Evolutionary conservation across 2,888 invertebrate genomes (phyloP), one percentile per base, ranked within the genome.

Genomic region (Petrolisthes cinctipes): DNA sequence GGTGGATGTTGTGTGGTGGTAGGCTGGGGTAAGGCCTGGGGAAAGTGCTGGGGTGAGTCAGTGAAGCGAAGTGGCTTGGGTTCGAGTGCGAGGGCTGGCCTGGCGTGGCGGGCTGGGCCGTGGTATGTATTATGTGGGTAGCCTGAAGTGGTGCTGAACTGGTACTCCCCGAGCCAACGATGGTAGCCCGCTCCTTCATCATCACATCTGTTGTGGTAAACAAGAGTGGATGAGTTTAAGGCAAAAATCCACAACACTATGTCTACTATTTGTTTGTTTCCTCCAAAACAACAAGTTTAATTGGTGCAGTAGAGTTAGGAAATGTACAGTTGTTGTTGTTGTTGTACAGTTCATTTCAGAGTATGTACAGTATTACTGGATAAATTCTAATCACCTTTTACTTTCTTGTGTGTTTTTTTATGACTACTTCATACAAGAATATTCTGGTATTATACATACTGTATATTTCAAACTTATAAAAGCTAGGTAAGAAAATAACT

Each of bases 121-220:
- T 97, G 98, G 93, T 97, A 98, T 1, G 97, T 97, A 93, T 97
- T 97, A 93, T 97, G 97, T 73, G 95, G 95, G 92, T 95, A 96
- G 0, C 94, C 95, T 76, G 94, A 94, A 0, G 86, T 80, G 54
- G 68, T 75, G 20, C 84, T 84, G 9, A 82, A 89, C 66, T 89
- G 86, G n/a, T 86, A 89, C 20, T 89, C 86, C 17, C 88, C 82
- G 7, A 88, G n/a, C 88, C 88, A 88, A 56, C 76, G 80, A 23
- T 88, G 82, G 20, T 85, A 88, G n/a, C 84, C 88, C 17, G 73
- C 68, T 14, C 81, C 85, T 17, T 89, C 89, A 20, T 86, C 87
- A n/a, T 85, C 85, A 53, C 81, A 37, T 73, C 89, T 89, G 82
- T 53, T 53, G 57, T 6, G 83, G 51, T 37, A 20, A 23, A 5